Base-by-base conservation (phyloP, 2,888 invertebrate species). In the Eristalis arbustorum region DNA sequence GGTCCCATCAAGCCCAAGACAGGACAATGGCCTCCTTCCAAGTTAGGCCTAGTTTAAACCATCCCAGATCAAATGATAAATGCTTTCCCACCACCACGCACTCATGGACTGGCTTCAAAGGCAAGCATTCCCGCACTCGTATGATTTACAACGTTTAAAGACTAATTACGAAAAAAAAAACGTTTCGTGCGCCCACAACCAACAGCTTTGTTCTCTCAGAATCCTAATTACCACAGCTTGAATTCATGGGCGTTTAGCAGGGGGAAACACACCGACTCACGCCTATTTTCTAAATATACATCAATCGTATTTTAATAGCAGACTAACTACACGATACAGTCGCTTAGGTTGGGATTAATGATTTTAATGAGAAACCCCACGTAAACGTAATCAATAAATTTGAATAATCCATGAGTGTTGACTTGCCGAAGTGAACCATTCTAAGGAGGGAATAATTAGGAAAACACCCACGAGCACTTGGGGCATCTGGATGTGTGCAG, bases 311-410 rank as follows among this genome's bases (percentile, higher is more conserved):
- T 49, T 18, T 49, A 59, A 59, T 25, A 25, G 40, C 8, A 25
- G 25, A 66, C 18, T 23, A 57, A 25, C 6, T 40, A 18, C 31
- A 34, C 34, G 3, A 37, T 1, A 59, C 61, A 40, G 13, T 14
- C 13, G 31, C 67, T 76, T 61, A 67, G 34, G 61, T n/a, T 25
- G 61, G n/a, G 67, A 68, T 68, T 22, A 34, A 31, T 31, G 23
- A 31, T 68, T 76, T 77, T 77, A 68, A 63, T 77, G 34, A 57
- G 37, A 23, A n/a, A 4, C 56, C 77, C 69, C 63, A 71, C 62
- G 56, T 28, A 42, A 37, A 77, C 28, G 49, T 56, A 63, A 69
- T 62, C 56, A 56, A 56, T 69, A 57, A 25, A 69, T 71, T 28
- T 56, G 14, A 49, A 69, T 69, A 77, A 57, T 57, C 69, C 49